Evolutionary conservation across 2,888 invertebrate species (phyloP).

Genomic region (Eucriotettix oculatus): DNA sequence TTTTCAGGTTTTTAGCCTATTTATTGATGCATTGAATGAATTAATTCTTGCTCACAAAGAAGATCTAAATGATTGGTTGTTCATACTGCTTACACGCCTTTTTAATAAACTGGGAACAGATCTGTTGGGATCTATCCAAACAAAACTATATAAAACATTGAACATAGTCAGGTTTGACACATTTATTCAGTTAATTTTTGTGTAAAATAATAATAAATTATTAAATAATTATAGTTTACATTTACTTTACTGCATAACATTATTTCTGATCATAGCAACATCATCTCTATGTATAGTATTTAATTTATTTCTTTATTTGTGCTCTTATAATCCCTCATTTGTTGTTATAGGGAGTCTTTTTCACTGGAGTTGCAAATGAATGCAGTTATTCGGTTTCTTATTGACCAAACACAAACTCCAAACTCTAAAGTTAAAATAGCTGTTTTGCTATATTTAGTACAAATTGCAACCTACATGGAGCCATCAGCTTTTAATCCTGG

Average conservation of each 20-base stretch:
- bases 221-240: no score
- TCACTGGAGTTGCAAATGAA: slow-evolving; percentile 40
- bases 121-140: slow-evolving; percentile 77
- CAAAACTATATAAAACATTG: slow-evolving; percentile 73
- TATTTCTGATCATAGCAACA: no score
- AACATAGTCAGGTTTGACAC: slow-evolving; percentile 48
- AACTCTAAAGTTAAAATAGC: slow-evolving; percentile 65
- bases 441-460: slow-evolving; percentile 48
- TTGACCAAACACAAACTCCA: slow-evolving; percentile 86
- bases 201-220: no score
- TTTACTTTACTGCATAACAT: no score
- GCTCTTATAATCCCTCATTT: no score
- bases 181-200: no score
- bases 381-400: slow-evolving; percentile 53
- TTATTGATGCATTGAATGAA: slow-evolving; percentile 85
- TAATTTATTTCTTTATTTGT: no score
- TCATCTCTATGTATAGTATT: no score
- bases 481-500: slow-evolving; percentile 10
- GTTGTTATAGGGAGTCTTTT: slow-evolving; percentile 33
- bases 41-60: slow-evolving; percentile 70
- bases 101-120: slow-evolving; percentile 86
- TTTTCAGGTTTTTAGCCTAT: slow-evolving; percentile 63
- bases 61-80: slow-evolving; percentile 86
- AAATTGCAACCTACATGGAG: slow-evolving; percentile 33
- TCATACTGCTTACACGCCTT: slow-evolving; percentile 70